Evolutionary conservation across 92 coral and sea anemone species (phyloP), one percentile per base, ranked within the genome.

Genomic region (Epizoanthus rinbou): DNA sequence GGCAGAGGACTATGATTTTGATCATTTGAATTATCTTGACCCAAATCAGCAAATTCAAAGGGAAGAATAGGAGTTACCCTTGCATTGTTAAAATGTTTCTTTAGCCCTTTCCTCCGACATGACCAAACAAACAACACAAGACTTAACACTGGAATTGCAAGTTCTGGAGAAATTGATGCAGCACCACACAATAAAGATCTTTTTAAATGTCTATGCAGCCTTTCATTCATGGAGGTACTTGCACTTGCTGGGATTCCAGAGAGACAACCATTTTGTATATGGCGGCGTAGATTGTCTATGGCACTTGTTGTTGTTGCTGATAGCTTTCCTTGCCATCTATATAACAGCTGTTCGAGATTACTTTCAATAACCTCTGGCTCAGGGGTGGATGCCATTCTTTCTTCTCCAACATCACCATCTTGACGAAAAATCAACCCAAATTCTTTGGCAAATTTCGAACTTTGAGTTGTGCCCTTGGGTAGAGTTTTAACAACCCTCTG

Each of bases 191-290:
- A 66, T 45, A 92, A 47, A 4, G 93, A 86, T 66, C 90, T 76
- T 15, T 84, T 74, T 0, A 92, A 74, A 75, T 85, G 90, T 16
- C 90, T 76, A 58, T 89, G 96, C 15, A 92, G 53, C 10, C 91
- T 50, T 74, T 92, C 96, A 60, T 92, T 92, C n/a, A 58, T 64
- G 21, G 85, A 89, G 5, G 93, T 92, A 31, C 96, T 91, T 52
- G 84, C 80, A 22, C 96, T 92, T 22, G 80, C 74, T 6, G 91
- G 91, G 10, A 92, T 92, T 24, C 72, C 92, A 17, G 92, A 91
- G 0, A 91, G 78, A 80, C 95, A 91, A 10, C 89, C 91, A 13
- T 79, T 87, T 35, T 63, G 56, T 33, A 91, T 84, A 60, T 91
- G 95, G 52, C 80, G 79, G 31, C 84, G 59, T 25, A 91, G 83